Evolutionary conservation across 1,140 invertebrate genomes (phyloP).

Genomic region (Meteorus sp.): DNA sequence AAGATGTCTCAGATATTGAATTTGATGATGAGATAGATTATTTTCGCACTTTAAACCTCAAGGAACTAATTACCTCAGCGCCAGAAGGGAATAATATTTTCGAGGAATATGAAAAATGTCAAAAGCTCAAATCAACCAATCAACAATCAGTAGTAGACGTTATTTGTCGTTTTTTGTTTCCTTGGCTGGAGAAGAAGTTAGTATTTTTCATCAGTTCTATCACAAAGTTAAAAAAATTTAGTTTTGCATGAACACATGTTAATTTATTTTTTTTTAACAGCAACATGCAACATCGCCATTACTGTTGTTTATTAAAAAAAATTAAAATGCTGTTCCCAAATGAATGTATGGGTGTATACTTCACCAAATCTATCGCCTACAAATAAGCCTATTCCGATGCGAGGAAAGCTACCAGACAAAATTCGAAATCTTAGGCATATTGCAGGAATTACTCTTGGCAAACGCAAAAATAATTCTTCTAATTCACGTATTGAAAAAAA

Average conservation of each 20-base stretch:
- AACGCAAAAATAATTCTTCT: neutral
- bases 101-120: neutral
- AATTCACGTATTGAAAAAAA: neutral
- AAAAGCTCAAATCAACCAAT: neutral
- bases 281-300: neutral
- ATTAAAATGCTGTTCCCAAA: neutral
- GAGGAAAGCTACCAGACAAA: neutral
- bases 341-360: neutral
- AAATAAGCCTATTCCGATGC: neutral
- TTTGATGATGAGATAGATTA: neutral
- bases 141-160: neutral
- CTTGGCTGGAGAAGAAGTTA: neutral
- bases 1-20: no score
- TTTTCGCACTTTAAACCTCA: neutral
- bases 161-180: constrained; percentile 1
- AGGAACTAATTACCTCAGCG: neutral
- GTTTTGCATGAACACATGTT: neutral
- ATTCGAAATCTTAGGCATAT: neutral
- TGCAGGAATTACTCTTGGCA: neutral
- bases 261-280: neutral
- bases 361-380: neutral
- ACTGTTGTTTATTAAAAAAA: neutral
- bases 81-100: neutral
- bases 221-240: neutral
- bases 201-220: neutral